Conservation (phyloP, 2,888 invertebrate species). For the Monopis laevigella region DNA sequence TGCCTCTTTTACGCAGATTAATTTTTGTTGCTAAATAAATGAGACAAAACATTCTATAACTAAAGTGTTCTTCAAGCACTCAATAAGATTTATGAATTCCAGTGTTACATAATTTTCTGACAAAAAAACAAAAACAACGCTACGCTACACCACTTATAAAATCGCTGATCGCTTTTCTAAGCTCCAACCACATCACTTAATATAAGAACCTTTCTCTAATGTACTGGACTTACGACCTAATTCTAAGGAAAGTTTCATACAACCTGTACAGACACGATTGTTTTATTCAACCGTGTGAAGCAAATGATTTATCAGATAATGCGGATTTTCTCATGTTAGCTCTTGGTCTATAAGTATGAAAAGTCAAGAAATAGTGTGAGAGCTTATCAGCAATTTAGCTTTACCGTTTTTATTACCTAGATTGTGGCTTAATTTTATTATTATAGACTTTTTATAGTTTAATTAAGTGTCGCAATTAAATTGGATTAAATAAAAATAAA, state of each 20-base stretch:
- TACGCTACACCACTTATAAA: too few relatives aligned
- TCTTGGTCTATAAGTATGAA: not conserved
- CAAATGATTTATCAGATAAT: not conserved
- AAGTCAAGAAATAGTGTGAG: not conserved
- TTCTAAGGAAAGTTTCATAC: slow-evolving; percentile 34
- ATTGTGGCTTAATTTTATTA: not conserved
- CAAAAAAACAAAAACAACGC: too few relatives aligned
- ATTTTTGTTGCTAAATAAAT: too few relatives aligned
- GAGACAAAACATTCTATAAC: too few relatives aligned
- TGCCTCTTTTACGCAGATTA: too few relatives aligned
- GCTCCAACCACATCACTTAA: not conserved
- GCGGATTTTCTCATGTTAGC: slow-evolving; percentile 3
- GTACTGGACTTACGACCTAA: slow-evolving; percentile 44
- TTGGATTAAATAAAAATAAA: too few relatives aligned
- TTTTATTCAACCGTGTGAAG: slow-evolving; percentile 8
- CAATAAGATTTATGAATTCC: too few relatives aligned
- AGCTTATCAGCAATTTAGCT: not conserved
- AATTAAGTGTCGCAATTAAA: too few relatives aligned
- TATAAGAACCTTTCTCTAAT: slow-evolving; percentile 40
- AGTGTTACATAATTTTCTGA: too few relatives aligned
- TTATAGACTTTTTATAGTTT: not conserved
- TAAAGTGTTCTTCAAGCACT: too few relatives aligned
- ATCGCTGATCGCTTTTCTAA: slow-evolving; percentile 4
- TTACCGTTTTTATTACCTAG: not conserved
- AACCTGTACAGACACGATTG: slow-evolving; percentile 2